Conservation (phyloP, 2,797 vertebrate species). For the Ispidina picta region DNA sequence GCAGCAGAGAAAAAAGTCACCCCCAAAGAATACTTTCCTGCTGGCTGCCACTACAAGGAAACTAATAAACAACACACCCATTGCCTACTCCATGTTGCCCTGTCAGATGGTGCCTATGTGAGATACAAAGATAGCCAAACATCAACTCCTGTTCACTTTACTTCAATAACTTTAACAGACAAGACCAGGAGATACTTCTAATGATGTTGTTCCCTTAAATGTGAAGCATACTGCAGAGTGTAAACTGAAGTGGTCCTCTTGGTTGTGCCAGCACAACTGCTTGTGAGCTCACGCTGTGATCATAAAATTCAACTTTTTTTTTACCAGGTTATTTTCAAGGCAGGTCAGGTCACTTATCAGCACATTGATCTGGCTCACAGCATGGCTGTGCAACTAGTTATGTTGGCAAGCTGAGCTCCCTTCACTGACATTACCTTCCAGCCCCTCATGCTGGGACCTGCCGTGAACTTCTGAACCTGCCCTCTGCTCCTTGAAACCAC, state of each 20-base stretch:
- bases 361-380: not conserved
- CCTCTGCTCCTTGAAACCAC: not conserved
- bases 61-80: not conserved
- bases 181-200: not conserved
- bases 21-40: not conserved
- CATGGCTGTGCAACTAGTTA: not conserved
- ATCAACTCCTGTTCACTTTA: not conserved
- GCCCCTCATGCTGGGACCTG: not conserved
- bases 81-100: not conserved
- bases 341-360: not conserved
- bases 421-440: not conserved
- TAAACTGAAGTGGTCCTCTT: accelerated
- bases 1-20: not conserved
- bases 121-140: not conserved
- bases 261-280: not conserved
- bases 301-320: not conserved
- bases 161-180: not conserved
- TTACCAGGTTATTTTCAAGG: not conserved
- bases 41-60: not conserved
- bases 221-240: accelerated
- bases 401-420: not conserved
- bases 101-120: not conserved
- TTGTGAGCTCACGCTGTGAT: not conserved
- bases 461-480: not conserved
- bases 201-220: not conserved